Conservation (phyloP, 2,797 vertebrate genomes). For the Helostoma temminkii region DNA sequence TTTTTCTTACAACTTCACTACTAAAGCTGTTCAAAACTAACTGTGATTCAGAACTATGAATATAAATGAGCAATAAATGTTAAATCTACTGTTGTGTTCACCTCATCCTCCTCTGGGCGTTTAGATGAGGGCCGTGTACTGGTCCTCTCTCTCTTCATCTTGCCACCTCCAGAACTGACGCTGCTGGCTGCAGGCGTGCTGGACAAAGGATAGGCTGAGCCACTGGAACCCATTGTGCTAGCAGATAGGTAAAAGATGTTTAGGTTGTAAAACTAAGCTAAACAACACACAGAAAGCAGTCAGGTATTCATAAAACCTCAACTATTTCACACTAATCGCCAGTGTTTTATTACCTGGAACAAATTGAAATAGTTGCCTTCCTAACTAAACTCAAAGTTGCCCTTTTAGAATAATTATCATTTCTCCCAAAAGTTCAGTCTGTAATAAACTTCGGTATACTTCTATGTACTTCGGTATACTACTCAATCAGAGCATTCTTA, state of each 20-base stretch:
- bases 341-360: no score
- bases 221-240: constrained; percentile 82
- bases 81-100: constrained; percentile 49
- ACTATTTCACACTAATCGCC: no score
- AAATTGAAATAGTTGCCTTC: no score
- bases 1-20: no score
- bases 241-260: not conserved
- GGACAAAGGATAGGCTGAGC: constrained; percentile 84
- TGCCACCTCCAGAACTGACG: constrained; percentile 86
- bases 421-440: not conserved
- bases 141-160: constrained; percentile 92
- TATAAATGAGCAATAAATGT: not conserved
- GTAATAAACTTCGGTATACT: not conserved
- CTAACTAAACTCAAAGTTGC: not conserved
- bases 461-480: no score
- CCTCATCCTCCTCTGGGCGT: constrained; percentile 81
- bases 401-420: not conserved
- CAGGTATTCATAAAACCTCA: not conserved
- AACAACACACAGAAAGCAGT: not conserved
- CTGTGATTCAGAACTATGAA: not conserved
- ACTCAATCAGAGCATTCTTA: not conserved
- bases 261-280: not conserved
- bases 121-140: constrained; percentile 83
- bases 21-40: no score
- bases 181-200: constrained; percentile 89